Percentiles rank a stretch among this genome's conserved stretches.
Conservation (phyloP, 2,888 invertebrate species). For the Calameuta idolon region DNA sequence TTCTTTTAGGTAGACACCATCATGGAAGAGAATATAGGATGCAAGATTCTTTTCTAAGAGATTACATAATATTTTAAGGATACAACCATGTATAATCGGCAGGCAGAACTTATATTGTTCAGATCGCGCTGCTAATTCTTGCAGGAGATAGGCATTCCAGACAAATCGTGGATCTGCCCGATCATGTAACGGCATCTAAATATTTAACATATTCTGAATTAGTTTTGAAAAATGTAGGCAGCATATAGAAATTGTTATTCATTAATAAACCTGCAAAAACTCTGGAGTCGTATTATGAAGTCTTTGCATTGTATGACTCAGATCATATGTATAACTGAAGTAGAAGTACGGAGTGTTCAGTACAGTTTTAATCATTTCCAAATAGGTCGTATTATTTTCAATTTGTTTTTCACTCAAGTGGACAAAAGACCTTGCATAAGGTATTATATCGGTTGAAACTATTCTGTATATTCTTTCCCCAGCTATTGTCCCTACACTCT, state of each 20-base stretch:
- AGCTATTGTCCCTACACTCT: constrained; percentile 83
- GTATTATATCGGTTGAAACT: constrained; percentile 84
- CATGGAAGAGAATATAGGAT: background rate
- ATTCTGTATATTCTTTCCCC: constrained; percentile 84
- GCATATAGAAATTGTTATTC: background rate
- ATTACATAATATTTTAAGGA: constrained; percentile 67
- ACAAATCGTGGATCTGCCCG: constrained; percentile 90
- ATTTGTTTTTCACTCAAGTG: constrained; percentile 88
- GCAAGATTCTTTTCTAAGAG: background rate
- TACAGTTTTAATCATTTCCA: constrained; percentile 86
- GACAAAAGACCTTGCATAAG: constrained; percentile 85
- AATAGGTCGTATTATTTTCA: constrained; percentile 85
- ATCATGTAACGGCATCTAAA: constrained; percentile 78
- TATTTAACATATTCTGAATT: constrained; percentile 30
- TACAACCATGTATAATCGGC: constrained; percentile 93
- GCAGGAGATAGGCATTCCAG: constrained; percentile 90
- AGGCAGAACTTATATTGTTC: constrained; percentile 85
- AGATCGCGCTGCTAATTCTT: constrained; percentile 77
- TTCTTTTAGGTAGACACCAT: background rate
- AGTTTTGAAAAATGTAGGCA: constrained; percentile 8
- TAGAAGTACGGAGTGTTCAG: constrained; percentile 89
- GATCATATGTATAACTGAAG: constrained; percentile 93
- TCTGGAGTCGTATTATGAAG: constrained; percentile 86
- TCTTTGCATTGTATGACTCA: constrained; percentile 92
- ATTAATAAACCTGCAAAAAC: constrained; percentile 75